Evolutionary conservation across 2,113 vertebrate species (phyloP).

Genomic region (Prolemur simus): DNA sequence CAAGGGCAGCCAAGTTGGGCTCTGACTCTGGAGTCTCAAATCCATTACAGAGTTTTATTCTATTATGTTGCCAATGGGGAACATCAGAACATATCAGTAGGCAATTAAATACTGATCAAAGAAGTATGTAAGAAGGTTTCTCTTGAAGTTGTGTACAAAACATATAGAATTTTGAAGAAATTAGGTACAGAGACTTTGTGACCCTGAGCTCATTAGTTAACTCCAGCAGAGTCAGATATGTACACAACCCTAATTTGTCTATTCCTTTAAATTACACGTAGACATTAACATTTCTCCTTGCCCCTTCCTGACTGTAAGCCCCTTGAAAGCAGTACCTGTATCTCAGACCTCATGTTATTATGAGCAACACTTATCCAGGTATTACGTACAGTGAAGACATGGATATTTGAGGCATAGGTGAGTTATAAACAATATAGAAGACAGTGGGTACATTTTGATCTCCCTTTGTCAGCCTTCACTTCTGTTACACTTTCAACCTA

Average conservation of each 20-base stretch:
- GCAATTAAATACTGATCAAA: background rate
- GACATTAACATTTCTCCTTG: background rate
- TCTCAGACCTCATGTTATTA: background rate
- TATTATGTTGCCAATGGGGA: background rate
- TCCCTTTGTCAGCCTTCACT: background rate
- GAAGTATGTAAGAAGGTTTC: background rate
- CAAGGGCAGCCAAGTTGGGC: background rate
- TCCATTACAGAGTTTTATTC: background rate
- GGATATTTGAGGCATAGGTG: background rate
- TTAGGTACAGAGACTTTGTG: background rate
- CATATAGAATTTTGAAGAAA: background rate
- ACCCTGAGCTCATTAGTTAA: background rate
- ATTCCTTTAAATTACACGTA: background rate
- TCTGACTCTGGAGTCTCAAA: background rate
- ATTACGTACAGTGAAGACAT: background rate
- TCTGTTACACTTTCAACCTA: background rate
- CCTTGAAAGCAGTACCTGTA: background rate
- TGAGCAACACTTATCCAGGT: background rate
- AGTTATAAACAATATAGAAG: background rate
- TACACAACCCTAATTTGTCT: background rate
- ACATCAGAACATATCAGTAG: background rate
- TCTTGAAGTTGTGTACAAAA: background rate
- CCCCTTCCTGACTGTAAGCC: background rate
- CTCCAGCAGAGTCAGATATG: background rate
- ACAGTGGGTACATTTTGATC: background rate